These are phyloP conservation scores for Sphaerophoria rueppellii DNA, from an alignment of 2,888 invertebrate genomes.

Conservation along the genomic window DNA sequence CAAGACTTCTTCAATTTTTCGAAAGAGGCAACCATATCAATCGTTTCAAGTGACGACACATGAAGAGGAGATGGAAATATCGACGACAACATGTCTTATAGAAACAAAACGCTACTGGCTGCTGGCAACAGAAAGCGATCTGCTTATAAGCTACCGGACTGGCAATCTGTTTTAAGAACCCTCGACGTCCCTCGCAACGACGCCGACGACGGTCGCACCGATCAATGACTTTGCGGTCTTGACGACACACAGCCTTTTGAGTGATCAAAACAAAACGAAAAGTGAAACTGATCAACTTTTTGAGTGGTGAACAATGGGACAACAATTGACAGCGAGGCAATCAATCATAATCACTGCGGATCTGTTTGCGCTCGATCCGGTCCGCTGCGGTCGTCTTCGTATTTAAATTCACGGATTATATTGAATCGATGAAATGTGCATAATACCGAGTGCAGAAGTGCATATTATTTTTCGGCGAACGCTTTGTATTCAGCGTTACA, in stretches of 20 bases:
- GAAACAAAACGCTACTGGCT: constrained; percentile 42
- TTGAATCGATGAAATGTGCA: not conserved
- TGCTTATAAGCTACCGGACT: constrained; percentile 10
- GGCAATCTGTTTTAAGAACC: constrained; percentile 50
- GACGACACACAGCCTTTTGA: constrained; percentile 21
- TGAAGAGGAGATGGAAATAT: constrained; percentile 7
- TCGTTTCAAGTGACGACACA: constrained; percentile 2
- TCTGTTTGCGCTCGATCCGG: constrained; percentile 31
- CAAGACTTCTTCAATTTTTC: not conserved
- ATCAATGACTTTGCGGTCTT: constrained; percentile 51
- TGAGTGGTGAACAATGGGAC: constrained; percentile 69
- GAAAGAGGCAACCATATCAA: not conserved
- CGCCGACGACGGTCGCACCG: too few relatives aligned
- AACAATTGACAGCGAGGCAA: constrained; percentile 72
- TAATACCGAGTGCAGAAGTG: not conserved
- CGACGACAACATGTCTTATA: constrained; percentile 32
- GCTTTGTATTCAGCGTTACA: constrained; percentile 18
- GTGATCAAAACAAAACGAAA: constrained; percentile 71
- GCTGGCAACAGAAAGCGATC: constrained; percentile 1
- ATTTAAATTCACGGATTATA: constrained; percentile 33
- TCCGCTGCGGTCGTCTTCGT: not conserved
- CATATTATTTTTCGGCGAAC: not conserved
- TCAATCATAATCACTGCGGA: constrained; percentile 71
- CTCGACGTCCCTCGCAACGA: not conserved
- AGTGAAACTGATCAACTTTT: constrained; percentile 72